Conservation (phyloP, 2,888 invertebrate species). For the Stenodera caucasica region DNA sequence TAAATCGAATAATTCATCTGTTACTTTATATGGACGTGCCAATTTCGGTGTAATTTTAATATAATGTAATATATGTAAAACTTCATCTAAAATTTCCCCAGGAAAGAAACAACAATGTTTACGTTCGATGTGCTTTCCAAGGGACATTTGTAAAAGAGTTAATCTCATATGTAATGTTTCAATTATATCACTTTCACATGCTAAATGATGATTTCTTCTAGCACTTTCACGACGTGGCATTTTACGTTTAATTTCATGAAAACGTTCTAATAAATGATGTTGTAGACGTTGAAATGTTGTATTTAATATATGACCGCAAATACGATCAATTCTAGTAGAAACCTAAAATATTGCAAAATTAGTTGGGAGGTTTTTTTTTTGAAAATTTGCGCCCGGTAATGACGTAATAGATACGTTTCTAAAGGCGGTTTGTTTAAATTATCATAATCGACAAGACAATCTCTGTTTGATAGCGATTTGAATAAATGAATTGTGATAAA, state of each 20-base stretch:
- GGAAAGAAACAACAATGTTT: constrained; percentile 94
- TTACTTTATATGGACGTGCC: constrained; percentile 87
- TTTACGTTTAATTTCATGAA: constrained; percentile 85
- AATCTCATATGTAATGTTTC: constrained; percentile 92
- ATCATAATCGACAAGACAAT: too few relatives aligned
- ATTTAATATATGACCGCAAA: constrained; percentile 79
- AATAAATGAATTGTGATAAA: too few relatives aligned
- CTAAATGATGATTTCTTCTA: constrained; percentile 84
- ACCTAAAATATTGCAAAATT: too few relatives aligned
- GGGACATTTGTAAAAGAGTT: constrained; percentile 89
- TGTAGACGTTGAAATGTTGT: constrained; percentile 84
- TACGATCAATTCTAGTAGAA: constrained; percentile 76
- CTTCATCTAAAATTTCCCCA: constrained; percentile 92
- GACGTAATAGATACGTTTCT: too few relatives aligned
- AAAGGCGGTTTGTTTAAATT: too few relatives aligned
- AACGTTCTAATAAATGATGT: constrained; percentile 80
- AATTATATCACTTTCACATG: constrained; percentile 90
- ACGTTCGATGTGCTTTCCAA: constrained; percentile 91
- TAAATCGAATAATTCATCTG: constrained; percentile 91
- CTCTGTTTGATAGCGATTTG: too few relatives aligned
- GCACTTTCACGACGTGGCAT: constrained; percentile 93
- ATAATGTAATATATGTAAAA: constrained; percentile 81
- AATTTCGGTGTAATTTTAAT: constrained; percentile 80
- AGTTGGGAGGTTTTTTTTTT: too few relatives aligned
- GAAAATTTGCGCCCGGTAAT: not conserved